Conservation (phyloP, 2,113 vertebrate species). For the Gorsachius goisagi region DNA sequence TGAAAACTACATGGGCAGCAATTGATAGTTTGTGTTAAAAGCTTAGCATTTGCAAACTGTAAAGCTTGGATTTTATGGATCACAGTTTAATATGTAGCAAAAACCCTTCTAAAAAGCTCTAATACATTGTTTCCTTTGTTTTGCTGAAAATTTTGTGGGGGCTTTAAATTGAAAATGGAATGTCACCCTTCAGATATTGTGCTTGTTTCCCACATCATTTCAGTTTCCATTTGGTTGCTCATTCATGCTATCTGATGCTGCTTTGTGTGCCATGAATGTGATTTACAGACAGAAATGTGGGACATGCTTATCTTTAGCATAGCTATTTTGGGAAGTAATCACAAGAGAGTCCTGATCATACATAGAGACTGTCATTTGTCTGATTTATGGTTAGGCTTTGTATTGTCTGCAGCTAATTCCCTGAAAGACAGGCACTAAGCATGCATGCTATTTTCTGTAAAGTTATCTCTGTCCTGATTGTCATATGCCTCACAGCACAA, state of each 20-base stretch:
- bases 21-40: not conserved
- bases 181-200: not conserved
- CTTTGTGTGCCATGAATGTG: not conserved
- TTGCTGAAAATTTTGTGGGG: not conserved
- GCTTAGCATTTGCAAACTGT: not conserved
- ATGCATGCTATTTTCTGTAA: not conserved
- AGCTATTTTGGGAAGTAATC: slow-evolving; percentile 34
- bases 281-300: not conserved
- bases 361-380: not conserved
- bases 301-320: not conserved
- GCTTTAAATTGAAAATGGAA: not conserved
- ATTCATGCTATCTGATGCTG: not conserved
- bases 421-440: not conserved
- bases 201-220: not conserved
- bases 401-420: slow-evolving; percentile 42
- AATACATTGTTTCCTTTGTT: not conserved
- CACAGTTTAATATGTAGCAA: not conserved
- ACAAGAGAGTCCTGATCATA: not conserved
- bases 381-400: not conserved
- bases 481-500: not conserved
- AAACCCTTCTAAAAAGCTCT: not conserved
- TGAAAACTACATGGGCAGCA: not conserved
- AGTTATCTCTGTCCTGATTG: not conserved
- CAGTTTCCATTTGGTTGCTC: not conserved
- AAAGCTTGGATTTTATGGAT: slow-evolving; percentile 17